Evolutionary conservation across 2,113 vertebrate genomes (phyloP).

Genomic region (Nothocercus julius): DNA sequence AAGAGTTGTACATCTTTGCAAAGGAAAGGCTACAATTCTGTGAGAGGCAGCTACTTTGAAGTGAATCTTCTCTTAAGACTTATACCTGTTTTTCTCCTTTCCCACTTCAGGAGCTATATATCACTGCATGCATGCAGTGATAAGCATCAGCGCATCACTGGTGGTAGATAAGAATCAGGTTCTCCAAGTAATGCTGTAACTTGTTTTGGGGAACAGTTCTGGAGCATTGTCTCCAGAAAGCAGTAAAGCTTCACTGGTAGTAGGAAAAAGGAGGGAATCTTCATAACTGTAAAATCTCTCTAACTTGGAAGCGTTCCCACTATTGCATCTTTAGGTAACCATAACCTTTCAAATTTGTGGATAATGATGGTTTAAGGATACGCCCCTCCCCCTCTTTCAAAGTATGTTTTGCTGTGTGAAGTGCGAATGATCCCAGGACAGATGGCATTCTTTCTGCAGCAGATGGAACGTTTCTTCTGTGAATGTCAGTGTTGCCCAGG

Average conservation of each 20-base stretch:
- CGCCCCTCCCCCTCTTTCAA: background rate
- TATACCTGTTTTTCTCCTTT: background rate
- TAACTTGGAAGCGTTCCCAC: background rate
- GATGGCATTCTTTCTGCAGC: conserved; percentile 55
- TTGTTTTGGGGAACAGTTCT: background rate
- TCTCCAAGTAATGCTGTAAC: background rate
- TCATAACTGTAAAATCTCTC: background rate
- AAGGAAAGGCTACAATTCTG: background rate
- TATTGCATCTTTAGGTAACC: background rate
- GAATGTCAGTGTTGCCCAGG: conserved; percentile 57
- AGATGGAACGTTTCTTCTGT: conserved; percentile 61
- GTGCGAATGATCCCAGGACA: conserved; percentile 6
- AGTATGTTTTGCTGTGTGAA: conserved; percentile 12
- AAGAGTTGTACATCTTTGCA: background rate
- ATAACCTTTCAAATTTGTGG: background rate
- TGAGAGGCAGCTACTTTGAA: background rate
- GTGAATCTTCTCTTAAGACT: background rate
- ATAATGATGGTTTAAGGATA: background rate
- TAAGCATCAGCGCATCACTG: background rate
- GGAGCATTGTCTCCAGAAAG: background rate
- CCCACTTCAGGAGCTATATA: background rate
- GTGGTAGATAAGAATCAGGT: background rate
- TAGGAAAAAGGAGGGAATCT: background rate
- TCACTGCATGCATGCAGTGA: background rate
- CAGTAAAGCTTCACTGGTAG: background rate